Conservation (phyloP, 2,797 vertebrate species). For the Peromyscus nudipes region DNA sequence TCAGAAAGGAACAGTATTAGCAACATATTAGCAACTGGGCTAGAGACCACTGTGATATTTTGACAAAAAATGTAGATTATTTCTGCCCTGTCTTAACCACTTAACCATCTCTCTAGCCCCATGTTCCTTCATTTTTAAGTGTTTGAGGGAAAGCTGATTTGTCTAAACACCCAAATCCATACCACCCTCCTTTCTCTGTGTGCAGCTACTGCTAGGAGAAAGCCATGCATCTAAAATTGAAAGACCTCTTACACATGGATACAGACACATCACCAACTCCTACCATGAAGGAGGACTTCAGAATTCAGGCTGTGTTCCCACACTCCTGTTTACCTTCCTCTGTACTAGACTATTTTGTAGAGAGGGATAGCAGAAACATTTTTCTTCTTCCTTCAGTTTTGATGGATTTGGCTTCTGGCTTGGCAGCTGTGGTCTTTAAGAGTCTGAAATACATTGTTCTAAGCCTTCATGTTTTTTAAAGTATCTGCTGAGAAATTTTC, state of each 20-base stretch:
- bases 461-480: not conserved
- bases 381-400: not conserved
- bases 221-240: not conserved
- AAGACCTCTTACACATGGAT: not conserved
- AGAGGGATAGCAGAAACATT: not conserved
- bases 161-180: not conserved
- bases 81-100: not conserved
- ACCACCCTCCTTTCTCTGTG: not conserved
- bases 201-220: not conserved
- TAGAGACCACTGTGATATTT: not conserved
- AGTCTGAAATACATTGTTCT: not conserved
- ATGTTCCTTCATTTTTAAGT: not conserved
- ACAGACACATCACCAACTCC: not conserved
- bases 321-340: not conserved
- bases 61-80: not conserved
- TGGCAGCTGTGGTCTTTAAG: not conserved
- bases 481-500: not conserved
- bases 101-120: too few relatives aligned
- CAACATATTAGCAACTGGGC: not conserved
- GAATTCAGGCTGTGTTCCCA: not conserved
- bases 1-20: too few relatives aligned
- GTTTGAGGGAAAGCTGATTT: not conserved
- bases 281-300: not conserved
- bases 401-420: not conserved
- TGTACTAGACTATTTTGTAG: not conserved